Evolutionary conservation across 2,113 vertebrate species (phyloP), one percentile per base, ranked within the genome.

Genomic region (Deroptyus accipitrinus): DNA sequence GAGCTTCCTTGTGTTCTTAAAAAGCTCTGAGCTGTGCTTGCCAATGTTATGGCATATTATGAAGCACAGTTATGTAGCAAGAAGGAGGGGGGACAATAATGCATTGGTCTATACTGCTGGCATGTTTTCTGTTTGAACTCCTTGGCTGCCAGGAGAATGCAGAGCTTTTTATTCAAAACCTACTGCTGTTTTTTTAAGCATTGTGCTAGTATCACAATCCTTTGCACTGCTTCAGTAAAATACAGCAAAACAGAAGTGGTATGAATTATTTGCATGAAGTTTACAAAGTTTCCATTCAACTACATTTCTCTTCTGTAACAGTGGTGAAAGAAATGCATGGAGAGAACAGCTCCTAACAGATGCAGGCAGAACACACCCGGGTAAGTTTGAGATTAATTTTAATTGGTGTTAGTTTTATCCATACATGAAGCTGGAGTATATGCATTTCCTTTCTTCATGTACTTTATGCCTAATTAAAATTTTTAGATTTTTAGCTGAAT

Each of bases 11-110:
- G 97, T 98, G 95, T 97, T 98, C 98, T 97, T 98, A 98, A 98
- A 98, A 98, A 98, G 98, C 97, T 98, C 96, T 97, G 96, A 98
- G 98, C 95, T 97, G 96, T 96, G 96, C 96, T 97, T 98, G 98
- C 98, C 98, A 98, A 98, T 98, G 97, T 98, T 98, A 96, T 98
- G 98, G 98, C 98, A 98, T 97, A 95, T 97, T 98, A 97, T 79
- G 92, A 97, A 98, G 95, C 97, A 95, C 91, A 97, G 97, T 93
- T 97, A 95, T 97, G 95, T 90, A 96, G 96, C 93, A 97, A 97
- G 97, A 97, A 94, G 91, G 96, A 96, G 94, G 78, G 80, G 95
- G 94, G 95, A n/a, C 92, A 97, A 98, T 98, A 98, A 98, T 98
- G 96, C 98, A 97, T 95, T 62, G 97, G 97, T 97, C 97, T 98